Conservation (phyloP, 2,113 vertebrate species). For the Hippotragus niger region DNA sequence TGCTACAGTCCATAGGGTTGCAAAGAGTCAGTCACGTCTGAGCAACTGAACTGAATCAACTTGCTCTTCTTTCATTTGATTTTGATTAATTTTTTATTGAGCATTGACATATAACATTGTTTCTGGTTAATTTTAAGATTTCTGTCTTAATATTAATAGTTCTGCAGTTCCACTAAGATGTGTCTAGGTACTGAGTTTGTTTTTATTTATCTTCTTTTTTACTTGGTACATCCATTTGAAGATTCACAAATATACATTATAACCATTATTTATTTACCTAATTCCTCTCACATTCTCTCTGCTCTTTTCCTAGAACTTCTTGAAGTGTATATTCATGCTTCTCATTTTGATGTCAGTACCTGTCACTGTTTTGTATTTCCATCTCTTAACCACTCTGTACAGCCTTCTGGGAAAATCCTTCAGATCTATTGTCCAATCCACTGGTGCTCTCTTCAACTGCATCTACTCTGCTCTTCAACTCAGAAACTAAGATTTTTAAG, state of each 20-base stretch:
- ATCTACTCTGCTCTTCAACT: background rate
- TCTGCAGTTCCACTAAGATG: background rate
- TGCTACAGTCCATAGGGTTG: too few relatives aligned
- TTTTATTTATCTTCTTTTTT: slow-evolving; percentile 1
- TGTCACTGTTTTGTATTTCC: background rate
- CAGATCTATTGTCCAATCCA: background rate
- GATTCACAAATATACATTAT: background rate
- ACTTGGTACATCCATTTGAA: background rate
- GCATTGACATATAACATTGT: background rate
- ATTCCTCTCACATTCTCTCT: background rate
- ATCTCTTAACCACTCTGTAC: background rate
- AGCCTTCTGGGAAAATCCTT: background rate
- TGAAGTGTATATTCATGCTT: background rate
- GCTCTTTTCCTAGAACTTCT: background rate
- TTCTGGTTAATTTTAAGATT: background rate
- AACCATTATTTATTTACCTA: background rate
- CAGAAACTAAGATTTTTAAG: background rate
- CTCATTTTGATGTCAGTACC: background rate
- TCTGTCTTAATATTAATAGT: background rate
- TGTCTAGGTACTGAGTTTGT: background rate
- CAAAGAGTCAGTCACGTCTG: too few relatives aligned
- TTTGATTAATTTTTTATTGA: background rate
- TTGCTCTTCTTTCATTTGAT: background rate
- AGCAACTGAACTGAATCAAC: background rate
- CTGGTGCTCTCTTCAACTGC: background rate